Evolutionary conservation across 2,888 invertebrate genomes (phyloP), one percentile per base, ranked within the genome.

Genomic region (Clanis bilineata): DNA sequence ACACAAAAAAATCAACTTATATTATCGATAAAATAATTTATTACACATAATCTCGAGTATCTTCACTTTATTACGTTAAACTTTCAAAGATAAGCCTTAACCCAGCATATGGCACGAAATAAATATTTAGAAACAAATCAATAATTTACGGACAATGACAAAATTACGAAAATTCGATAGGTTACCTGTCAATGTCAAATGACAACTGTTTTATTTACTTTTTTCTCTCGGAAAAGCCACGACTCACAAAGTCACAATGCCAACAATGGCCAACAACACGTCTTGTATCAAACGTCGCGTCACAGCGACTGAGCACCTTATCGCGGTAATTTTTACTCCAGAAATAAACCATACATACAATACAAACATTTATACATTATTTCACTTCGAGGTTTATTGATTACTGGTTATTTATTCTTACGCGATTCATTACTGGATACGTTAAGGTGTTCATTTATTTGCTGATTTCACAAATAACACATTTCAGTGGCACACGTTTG

Each of bases 151-250:
- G 47, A 57, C 61, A 57, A 62, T 62, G 15, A 57, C 18, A 41
- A 18, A 6, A 18, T 41, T n/a, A 51, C 36, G 15, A 39, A 25
- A 28, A 15, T 56, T 58, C 43, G 61, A 60, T 65, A 80, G 78
- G 76, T 85, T 87, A 88, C 85, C 87, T 88, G 88, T 87, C 88
- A 89, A 85, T 70, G 80, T 80, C 79, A 77, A 79, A 57, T 62
- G 61, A 66, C 66, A 69, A 67, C 71, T 74, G 47, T 51, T 78
- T 76, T 73, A 72, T 74, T 72, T 75, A 62, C 64, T 68, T 68
- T 67, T 67, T 67, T 66, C 60, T 62, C 62, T 66, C 45, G 55
- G 67, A 60, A 61, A 58, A 63, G 59, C 65, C 65, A 59, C 63
- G 63, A 64, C 68, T 58, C 62, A 63, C 57, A 66, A 64, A 51